Conservation (phyloP, 2,797 vertebrate species). For the Crenuchus spilurus region DNA sequence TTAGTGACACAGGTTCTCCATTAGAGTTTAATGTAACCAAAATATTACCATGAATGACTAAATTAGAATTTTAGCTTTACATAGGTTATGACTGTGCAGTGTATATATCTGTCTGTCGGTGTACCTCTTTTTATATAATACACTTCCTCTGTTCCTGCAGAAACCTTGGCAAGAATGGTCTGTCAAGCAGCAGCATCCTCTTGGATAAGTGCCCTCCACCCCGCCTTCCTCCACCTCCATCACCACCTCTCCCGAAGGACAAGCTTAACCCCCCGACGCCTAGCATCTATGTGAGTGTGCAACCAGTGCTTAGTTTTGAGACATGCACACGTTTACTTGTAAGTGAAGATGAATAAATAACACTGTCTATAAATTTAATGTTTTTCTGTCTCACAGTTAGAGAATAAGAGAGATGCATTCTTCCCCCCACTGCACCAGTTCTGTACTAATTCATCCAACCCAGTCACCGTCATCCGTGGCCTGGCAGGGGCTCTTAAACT, state of each 20-base stretch:
- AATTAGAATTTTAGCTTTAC: too few relatives aligned
- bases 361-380: too few relatives aligned
- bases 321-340: background rate
- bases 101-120: background rate
- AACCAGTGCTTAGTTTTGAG: background rate
- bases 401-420: slow-evolving; percentile 98
- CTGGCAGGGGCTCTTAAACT: slow-evolving; percentile 96
- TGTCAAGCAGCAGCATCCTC: slow-evolving; percentile 93
- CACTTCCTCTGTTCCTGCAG: slow-evolving; percentile 62
- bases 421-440: slow-evolving; percentile 98
- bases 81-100: background rate
- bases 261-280: slow-evolving; percentile 97
- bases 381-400: slow-evolving; percentile 78
- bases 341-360: background rate
- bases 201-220: slow-evolving; percentile 97
- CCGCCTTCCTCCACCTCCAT: slow-evolving; percentile 86
- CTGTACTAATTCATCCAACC: slow-evolving; percentile 98
- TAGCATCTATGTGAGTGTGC: slow-evolving; percentile 94
- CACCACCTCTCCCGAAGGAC: slow-evolving; percentile 94
- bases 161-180: slow-evolving; percentile 94
- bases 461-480: slow-evolving; percentile 98
- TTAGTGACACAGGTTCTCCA: too few relatives aligned
- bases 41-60: too few relatives aligned
- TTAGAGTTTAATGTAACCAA: too few relatives aligned
- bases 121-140: background rate